Evolutionary conservation across 2,888 invertebrate species (phyloP), one percentile per base, ranked within the genome.

Genomic region (Bedellia somnulentella): DNA sequence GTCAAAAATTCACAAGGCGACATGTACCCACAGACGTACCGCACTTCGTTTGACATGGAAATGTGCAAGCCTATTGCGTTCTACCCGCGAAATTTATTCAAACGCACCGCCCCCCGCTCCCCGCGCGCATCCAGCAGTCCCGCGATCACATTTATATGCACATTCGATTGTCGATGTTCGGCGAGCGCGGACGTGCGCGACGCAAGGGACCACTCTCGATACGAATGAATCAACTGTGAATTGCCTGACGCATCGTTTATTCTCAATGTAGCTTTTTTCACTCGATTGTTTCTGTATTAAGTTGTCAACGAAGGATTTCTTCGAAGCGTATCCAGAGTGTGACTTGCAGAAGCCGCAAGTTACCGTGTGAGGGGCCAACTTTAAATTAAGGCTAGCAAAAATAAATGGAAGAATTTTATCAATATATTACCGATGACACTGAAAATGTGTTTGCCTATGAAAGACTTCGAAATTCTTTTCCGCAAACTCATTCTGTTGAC

Each of bases 21-120:
- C 44, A 14, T 5, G 43, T 43, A 9, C 35, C 36, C 42, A 44
- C 44, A 23, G 24, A 24, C 43, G 41, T 45, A 17, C 12, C 45
- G 40, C 37, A 21, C 40, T 40, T 41, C 64, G 66, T 71, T 71
- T 71, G 71, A 68, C 66, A 73, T 71, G 71, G 60, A 60, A 71
- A 71, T 71, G 60, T 45, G 47, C 49, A 23, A n/a, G 29, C 48
- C 41, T 57, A 54, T 55, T 55, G 51, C 52, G 46, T 53, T 54
- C 45, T 48, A 52, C 51, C n/a, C n/a, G 47, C 47, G 47, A 53
- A 57, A 63, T 60, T 52, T 59, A 61, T 62, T 60, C 60, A 57
- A 55, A 59, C 51, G 41, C 40, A 15, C 3, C 3, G n/a, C 6
- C 26, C 26, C 15, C 40, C 37, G 36, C 39, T 41, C 37, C 42